Evolutionary conservation across 2,888 invertebrate genomes (phyloP).

Genomic region (Mimumesa dahlbomi): DNA sequence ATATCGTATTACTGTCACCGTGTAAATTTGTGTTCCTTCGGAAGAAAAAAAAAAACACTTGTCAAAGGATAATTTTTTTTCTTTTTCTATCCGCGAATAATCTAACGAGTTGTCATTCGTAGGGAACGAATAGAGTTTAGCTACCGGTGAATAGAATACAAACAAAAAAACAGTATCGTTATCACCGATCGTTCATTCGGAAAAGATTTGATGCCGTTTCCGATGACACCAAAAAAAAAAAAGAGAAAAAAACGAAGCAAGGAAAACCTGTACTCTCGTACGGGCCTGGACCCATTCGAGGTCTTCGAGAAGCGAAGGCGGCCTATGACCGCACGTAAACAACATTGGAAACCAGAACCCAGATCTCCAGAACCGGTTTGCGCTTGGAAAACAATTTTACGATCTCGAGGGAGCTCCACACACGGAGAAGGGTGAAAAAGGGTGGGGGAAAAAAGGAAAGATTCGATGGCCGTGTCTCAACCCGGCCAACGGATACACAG

Average conservation of each 20-base stretch:
- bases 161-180: no score
- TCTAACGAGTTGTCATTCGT: no score
- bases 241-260: constrained; percentile 10
- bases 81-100: no score
- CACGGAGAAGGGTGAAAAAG: constrained; percentile 23
- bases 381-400: constrained; percentile 77
- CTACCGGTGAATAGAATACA: no score
- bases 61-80: no score
- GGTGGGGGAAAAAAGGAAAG: constrained; percentile 19
- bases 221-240: constrained; percentile 15
- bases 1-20: no score
- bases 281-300: constrained; percentile 45
- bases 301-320: constrained; percentile 68
- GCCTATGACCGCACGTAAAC: constrained; percentile 77
- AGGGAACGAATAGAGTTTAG: no score
- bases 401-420: constrained; percentile 63
- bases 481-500: constrained; percentile 27
- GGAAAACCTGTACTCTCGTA: constrained; percentile 33
- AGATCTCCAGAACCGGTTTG: constrained; percentile 75
- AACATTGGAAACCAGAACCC: constrained; percentile 76
- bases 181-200: constrained; percentile 22
- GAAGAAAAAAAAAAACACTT: no score
- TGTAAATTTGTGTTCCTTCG: no score
- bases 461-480: constrained; percentile 42
- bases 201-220: background rate